These are phyloP conservation scores for Hypothenemus hampei DNA, from an alignment of 1,140 invertebrate species.

Conservation along the genomic window DNA sequence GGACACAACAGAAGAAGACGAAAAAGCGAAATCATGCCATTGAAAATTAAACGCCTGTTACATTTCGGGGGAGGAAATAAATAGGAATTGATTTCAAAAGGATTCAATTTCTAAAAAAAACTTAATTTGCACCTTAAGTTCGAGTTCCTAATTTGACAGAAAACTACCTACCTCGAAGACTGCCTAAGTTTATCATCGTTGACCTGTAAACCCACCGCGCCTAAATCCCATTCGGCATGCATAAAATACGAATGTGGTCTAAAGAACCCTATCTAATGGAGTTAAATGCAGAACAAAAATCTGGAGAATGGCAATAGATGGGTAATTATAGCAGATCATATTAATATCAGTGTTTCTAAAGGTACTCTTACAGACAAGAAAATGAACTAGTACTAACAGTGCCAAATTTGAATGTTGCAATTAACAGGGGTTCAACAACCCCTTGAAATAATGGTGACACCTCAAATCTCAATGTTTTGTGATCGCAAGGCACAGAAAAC, in stretches of 20 bases:
- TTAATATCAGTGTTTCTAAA: neutral
- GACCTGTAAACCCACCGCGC: neutral
- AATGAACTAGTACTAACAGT: no score
- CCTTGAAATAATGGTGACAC: no score
- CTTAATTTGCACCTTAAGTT: no score
- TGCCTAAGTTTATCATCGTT: neutral
- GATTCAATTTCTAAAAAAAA: constrained; percentile 27
- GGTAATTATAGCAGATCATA: no score
- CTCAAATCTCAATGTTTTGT: constrained; percentile 12
- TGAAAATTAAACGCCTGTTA: constrained; percentile 24
- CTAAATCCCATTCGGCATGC: neutral
- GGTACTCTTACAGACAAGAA: neutral
- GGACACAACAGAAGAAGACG: constrained; percentile 11
- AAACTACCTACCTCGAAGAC: neutral
- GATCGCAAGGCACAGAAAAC: constrained; percentile 12
- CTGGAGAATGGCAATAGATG: no score
- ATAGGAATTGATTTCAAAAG: neutral
- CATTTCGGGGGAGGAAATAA: constrained; percentile 4
- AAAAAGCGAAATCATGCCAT: constrained; percentile 23
- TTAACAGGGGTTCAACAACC: no score
- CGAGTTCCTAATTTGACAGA: neutral
- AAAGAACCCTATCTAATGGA: no score
- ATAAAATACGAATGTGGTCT: no score
- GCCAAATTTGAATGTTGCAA: no score
- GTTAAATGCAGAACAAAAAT: no score